Percentiles rank a stretch among this genome's conserved stretches.
These are phyloP conservation scores for Danio choprae DNA, from an alignment of 2,797 vertebrate species.

Conservation along the genomic window DNA sequence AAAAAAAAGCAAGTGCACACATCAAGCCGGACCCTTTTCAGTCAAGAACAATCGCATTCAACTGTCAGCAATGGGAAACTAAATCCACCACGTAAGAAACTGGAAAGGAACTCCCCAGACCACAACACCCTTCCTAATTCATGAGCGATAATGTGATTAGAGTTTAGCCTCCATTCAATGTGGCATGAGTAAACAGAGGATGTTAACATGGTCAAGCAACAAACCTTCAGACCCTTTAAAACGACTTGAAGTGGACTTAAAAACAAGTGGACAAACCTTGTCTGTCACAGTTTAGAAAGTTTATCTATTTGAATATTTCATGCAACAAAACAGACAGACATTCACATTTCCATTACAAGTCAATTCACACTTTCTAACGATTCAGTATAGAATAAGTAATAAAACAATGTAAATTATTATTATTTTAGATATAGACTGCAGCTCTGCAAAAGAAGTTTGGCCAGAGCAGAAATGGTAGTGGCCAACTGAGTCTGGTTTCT, in stretches of 20 bases:
- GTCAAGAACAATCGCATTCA: conserved; percentile 5
- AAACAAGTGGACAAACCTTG: not conserved
- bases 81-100: not conserved
- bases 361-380: too few species aligned
- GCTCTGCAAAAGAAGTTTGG: too few species aligned
- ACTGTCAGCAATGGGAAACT: conserved; percentile 10
- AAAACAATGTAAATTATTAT: too few species aligned
- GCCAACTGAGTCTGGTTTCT: too few species aligned
- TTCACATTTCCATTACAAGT: not conserved
- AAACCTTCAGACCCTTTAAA: conserved; percentile 9
- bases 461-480: too few species aligned
- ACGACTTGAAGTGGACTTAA: not conserved
- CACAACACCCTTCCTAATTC: conserved; percentile 33
- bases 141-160: conserved; percentile 17
- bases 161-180: conserved; percentile 21
- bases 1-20: not conserved
- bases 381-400: too few species aligned
- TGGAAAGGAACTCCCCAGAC: conserved; percentile 19
- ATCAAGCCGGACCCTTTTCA: not conserved
- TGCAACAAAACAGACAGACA: not conserved
- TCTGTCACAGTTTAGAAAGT: not conserved
- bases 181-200: conserved; percentile 24
- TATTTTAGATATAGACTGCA: too few species aligned
- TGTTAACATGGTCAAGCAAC: conserved; percentile 21
- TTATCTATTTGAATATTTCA: not conserved